Percentiles rank a stretch among this genome's conserved stretches.
Conservation (phyloP, 2,797 vertebrate species). For the Urosaurus nigricauda region DNA sequence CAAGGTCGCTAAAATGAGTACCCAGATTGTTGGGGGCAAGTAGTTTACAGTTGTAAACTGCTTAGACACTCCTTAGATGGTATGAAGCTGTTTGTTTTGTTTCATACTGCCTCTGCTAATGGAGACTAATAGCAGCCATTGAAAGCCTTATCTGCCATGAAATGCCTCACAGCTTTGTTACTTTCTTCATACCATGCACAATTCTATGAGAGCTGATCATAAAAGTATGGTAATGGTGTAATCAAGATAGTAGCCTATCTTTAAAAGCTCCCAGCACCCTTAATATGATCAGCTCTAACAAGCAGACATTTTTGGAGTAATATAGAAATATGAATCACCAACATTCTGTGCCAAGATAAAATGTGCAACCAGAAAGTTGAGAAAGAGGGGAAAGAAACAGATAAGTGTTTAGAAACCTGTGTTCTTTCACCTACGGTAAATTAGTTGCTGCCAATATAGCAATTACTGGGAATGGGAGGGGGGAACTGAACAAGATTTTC, state of each 20-base stretch:
- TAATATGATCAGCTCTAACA: not conserved
- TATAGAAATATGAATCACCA: not conserved
- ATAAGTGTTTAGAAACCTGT: not conserved
- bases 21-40: too few species aligned
- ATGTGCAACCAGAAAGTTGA: not conserved
- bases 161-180: not conserved
- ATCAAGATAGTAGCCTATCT: fast-evolving
- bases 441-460: not conserved
- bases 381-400: too few species aligned
- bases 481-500: not conserved
- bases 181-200: too few species aligned
- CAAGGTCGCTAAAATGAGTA: too few species aligned
- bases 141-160: not conserved
- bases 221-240: not conserved
- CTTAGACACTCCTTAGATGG: too few species aligned
- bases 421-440: not conserved
- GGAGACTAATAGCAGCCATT: not conserved
- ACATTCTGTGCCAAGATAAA: not conserved
- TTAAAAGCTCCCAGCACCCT: not conserved
- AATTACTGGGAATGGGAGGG: not conserved
- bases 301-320: not conserved
- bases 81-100: too few species aligned
- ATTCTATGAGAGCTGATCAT: not conserved
- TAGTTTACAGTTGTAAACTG: too few species aligned
- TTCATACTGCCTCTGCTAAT: too few species aligned